Evolutionary conservation across 1,140 invertebrate species (phyloP), one percentile per base, ranked within the genome.

Genomic region (Drosophila pruinosa): DNA sequence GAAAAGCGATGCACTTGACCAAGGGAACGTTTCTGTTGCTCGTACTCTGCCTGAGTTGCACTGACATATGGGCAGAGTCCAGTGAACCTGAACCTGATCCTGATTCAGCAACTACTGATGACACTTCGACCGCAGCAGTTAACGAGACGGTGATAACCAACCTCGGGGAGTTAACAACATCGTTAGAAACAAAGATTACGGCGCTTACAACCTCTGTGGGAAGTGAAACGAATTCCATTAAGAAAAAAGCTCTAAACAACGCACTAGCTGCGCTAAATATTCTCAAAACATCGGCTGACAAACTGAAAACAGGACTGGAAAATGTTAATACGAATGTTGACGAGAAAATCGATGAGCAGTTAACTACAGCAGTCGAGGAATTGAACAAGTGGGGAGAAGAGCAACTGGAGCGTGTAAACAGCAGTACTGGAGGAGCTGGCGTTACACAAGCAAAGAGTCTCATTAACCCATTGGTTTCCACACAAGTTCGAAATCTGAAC

Each of bases 1-100:
- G 39, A 7, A 39, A 45, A 12, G 10, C 14, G 39, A 86, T 86
- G 81, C 68, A 86, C 38, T 57, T 74, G 52, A 78, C 15, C 65
- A 86, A 75, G 54, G 22, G 43, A 52, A 43, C 74, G 5, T n/a
- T 81, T 17, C 36, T 88, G 14, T 26, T 88, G 58, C 15, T 86
- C 6, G 53, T 63, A 4, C 43, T 86, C 7, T 59, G 78, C 41
- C 39, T 86, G 31, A 57, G 81, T 47, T 56, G 63, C n/a, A 47
- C 57, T 8, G 62, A 19, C 31, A 71, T 72, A 21, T 36, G 50
- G 26, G 47, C 67, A 38, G 43, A 26, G 14, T 70, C 73, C 3
- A 48, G 47, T 1, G n/a, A n/a, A n/a, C n/a, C n/a, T n/a, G n/a
- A n/a, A n/a, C n/a, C n/a, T n/a, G n/a, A n/a, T n/a, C n/a, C n/a